Percentiles rank a stretch among this genome's conserved stretches.
These are phyloP conservation scores for Pyralis farinalis DNA, from an alignment of 2,888 invertebrate genomes.

Conservation along the genomic window DNA sequence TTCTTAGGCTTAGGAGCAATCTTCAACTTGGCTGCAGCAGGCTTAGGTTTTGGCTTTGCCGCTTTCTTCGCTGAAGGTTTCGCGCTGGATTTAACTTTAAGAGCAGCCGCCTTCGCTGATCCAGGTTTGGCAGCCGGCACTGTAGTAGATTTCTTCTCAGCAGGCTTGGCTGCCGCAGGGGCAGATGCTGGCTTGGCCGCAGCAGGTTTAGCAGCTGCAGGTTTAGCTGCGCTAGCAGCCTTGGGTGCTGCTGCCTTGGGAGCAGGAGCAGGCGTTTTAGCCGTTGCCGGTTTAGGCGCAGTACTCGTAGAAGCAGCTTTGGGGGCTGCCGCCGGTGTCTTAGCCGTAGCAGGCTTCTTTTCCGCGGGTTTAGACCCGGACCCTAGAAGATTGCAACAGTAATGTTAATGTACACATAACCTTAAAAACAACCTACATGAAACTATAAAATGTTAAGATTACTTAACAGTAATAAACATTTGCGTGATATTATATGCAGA, in stretches of 20 bases:
- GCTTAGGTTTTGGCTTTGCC: slow-evolving; percentile 73
- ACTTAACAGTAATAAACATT: slow-evolving; percentile 12
- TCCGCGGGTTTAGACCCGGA: slow-evolving; percentile 70
- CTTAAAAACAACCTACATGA: slow-evolving; percentile 23
- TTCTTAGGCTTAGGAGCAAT: slow-evolving; percentile 79
- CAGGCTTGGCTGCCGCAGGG: slow-evolving; percentile 56
- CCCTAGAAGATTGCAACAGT: slow-evolving; percentile 29
- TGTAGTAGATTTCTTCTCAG: slow-evolving; percentile 60
- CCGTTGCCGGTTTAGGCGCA: slow-evolving; percentile 57
- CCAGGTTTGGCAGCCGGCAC: slow-evolving; percentile 74
- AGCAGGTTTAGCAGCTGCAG: slow-evolving; percentile 65
- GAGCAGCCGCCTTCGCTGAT: slow-evolving; percentile 73
- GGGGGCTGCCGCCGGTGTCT: slow-evolving; percentile 68
- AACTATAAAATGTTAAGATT: background rate
- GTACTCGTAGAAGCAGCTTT: slow-evolving; percentile 54
- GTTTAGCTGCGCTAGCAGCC: slow-evolving; percentile 58
- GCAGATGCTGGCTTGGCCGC: slow-evolving; percentile 65
- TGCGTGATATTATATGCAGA: background rate
- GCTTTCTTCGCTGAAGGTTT: slow-evolving; percentile 77
- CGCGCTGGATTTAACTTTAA: slow-evolving; percentile 73
- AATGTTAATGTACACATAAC: slow-evolving; percentile 28
- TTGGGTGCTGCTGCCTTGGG: slow-evolving; percentile 69
- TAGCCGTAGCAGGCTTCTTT: slow-evolving; percentile 64
- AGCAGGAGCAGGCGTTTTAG: slow-evolving; percentile 63
- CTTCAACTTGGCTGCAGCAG: slow-evolving; percentile 71